Evolutionary conservation across 2,113 vertebrate genomes (phyloP), one percentile per base, ranked within the genome.

Genomic region (Mus pahari): DNA sequence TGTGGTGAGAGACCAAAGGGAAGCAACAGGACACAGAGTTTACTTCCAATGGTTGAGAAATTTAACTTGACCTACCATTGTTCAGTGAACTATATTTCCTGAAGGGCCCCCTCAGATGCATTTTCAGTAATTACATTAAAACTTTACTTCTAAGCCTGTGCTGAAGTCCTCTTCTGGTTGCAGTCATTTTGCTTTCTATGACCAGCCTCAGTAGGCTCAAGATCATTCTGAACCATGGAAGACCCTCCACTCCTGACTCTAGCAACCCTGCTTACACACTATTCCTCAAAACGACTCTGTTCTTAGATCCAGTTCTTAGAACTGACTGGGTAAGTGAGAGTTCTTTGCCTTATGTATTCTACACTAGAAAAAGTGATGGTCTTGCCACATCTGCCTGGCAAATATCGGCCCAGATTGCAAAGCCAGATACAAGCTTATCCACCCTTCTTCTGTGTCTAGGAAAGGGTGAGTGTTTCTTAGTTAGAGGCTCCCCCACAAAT

Each of bases 101-200:
- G 55, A 97, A 95, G 94, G 5, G 89, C 7, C 81, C 91, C 90
- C 78, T 33, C 64, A 12, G 92, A 93, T 50, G 95, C 31, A 92
- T 95, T 96, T 91, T 96, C 73, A 84, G 60, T 4, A 97, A 91
- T 95, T 86, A 2, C 50, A 95, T 62, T 92, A 92, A 95, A 71
- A 90, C 45, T 89, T 91, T 95, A 68, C 6, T 83, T 94, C 88
- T 94, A 66, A 78, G 48, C 68, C 14, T 24, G 48, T 62, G 4
- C 24, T 89, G 14, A 71, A 12, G 19, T 36, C 39, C 48, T 86
- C 22, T 68, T 48, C 39, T 48, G 53, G 66, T 79, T 74, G 94
- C 50, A 71, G 17, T 78, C 45, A 81, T 92, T 96, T 79, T 7
- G 26, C 78, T 94, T 42, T 13, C 50, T 90, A 58, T 60, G 93